Conservation (phyloP, 2,888 invertebrate species). For the Dorcus hopei region DNA sequence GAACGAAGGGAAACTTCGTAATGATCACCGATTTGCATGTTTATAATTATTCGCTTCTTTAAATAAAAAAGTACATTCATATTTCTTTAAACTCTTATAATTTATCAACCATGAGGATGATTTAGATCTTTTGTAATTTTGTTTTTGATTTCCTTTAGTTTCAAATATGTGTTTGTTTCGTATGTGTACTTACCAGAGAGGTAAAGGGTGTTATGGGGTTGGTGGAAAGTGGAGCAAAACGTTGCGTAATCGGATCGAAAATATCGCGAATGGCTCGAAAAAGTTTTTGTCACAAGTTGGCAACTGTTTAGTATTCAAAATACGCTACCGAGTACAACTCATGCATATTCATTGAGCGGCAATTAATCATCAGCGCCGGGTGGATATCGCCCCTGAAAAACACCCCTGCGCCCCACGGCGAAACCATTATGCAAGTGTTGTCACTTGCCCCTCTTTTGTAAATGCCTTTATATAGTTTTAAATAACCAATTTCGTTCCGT, state of each 20-base stretch:
- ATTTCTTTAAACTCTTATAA: no score
- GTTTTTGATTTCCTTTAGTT: no score
- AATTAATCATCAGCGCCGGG: slow-evolving; percentile 9
- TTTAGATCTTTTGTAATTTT: no score
- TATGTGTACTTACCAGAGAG: no score
- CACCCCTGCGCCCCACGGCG: slow-evolving; percentile 3
- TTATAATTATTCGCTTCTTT: not conserved
- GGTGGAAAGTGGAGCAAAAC: no score
- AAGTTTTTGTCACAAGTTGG: not conserved
- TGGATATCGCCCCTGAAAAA: slow-evolving; percentile 1
- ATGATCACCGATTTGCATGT: not conserved
- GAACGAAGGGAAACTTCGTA: not conserved
- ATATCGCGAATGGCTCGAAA: not conserved
- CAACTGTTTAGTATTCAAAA: slow-evolving; percentile 10
- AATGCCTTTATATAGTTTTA: slow-evolving; percentile 4
- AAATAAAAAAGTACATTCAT: no score
- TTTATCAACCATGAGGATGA: no score
- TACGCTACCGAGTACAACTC: slow-evolving; percentile 9
- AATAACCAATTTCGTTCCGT: not conserved
- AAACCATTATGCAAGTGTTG: slow-evolving; percentile 6
- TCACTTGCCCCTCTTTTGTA: slow-evolving; percentile 4
- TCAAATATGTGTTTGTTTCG: no score
- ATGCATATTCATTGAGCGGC: slow-evolving; percentile 6
- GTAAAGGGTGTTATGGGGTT: no score
- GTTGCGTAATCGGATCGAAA: no score